These are phyloP conservation scores for Megalopta genalis DNA, from an alignment of 1,140 invertebrate species.

Conservation along the genomic window DNA sequence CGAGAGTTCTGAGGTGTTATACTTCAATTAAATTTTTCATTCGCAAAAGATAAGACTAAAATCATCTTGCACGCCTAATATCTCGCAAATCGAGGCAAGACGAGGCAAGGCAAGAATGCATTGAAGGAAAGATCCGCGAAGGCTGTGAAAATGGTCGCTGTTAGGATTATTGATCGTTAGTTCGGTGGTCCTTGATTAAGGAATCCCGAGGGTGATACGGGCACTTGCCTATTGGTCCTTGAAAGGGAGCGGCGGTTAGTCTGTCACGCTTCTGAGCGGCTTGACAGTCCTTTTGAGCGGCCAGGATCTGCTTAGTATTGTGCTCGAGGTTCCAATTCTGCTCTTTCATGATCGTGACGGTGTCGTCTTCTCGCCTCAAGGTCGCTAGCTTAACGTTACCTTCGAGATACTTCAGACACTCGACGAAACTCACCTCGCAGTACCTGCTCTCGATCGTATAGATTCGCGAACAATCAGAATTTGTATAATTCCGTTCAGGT, in stretches of 20 bases:
- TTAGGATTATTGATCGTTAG: neutral
- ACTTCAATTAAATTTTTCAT: too few relatives aligned
- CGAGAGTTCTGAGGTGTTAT: too few relatives aligned
- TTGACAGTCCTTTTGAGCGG: constrained; percentile 79
- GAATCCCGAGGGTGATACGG: neutral
- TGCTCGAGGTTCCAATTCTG: constrained; percentile 75
- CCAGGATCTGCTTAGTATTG: constrained; percentile 72
- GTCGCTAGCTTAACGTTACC: constrained; percentile 68
- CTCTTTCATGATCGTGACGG: constrained; percentile 76
- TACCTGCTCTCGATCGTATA: constrained; percentile 75
- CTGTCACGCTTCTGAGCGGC: constrained; percentile 75
- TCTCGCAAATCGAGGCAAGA: too few relatives aligned
- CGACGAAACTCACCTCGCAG: constrained; percentile 79
- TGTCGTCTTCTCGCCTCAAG: constrained; percentile 79
- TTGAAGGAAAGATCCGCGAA: neutral
- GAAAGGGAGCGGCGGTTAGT: constrained; percentile 79
- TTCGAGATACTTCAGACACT: constrained; percentile 82
- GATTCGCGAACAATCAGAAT: neutral
- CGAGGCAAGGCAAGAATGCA: neutral
- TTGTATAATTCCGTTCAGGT: too few relatives aligned
- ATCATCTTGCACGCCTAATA: too few relatives aligned
- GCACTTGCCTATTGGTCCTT: constrained; percentile 76
- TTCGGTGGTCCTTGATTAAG: neutral
- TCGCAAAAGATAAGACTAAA: too few relatives aligned
- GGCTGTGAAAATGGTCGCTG: neutral